Evolutionary conservation across 2,797 vertebrate species (phyloP).

Genomic region (Coregonus sp.): DNA sequence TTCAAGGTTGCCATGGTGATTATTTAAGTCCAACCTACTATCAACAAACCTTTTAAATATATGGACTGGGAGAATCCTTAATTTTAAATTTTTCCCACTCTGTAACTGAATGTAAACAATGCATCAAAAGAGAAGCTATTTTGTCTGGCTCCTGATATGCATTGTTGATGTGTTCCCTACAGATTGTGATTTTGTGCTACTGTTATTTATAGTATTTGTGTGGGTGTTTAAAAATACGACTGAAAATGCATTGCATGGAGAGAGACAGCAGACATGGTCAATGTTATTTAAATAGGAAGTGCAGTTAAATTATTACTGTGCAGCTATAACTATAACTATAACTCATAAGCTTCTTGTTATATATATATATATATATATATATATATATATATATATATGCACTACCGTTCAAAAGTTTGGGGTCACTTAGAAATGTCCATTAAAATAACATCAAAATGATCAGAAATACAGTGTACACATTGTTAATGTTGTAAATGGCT

Average conservation of each 20-base stretch:
- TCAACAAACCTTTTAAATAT: conserved; percentile 22
- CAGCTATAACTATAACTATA: background rate
- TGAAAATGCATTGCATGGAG: background rate
- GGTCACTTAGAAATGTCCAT: no score
- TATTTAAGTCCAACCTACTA: conserved; percentile 9
- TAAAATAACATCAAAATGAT: no score
- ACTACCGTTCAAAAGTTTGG: no score
- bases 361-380: no score
- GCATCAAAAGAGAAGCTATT: background rate
- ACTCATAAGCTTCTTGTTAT: no score
- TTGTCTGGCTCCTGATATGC: conserved; percentile 3
- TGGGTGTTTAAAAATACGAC: conserved; percentile 1
- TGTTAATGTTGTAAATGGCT: no score
- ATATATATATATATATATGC: no score
- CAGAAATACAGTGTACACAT: no score
- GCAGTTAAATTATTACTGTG: background rate
- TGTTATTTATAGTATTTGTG: conserved; percentile 5
- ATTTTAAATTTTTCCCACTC: background rate
- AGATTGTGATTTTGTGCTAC: conserved; percentile 11
- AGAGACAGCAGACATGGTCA: background rate
- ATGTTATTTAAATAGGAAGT: background rate
- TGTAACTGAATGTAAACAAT: conserved; percentile 14
- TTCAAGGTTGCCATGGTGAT: conserved; percentile 29
- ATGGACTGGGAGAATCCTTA: conserved; percentile 17
- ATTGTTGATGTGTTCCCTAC: conserved; percentile 3